phyloP scores from a whole-genome alignment of 2,113 vertebrate species.

The Tachysurus fulvidraco region DNA sequence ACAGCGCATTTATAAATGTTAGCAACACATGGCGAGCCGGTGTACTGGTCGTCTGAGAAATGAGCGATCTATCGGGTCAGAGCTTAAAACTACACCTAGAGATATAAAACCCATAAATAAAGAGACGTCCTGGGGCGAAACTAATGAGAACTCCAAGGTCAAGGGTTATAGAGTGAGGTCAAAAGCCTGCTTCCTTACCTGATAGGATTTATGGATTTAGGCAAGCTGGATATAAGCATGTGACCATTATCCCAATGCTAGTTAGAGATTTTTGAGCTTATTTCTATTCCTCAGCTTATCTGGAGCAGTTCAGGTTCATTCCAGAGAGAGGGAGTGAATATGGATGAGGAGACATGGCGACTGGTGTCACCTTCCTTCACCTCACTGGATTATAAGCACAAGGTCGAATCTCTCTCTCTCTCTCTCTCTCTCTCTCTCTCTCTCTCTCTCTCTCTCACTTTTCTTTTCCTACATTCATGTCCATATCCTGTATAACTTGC shows the following conservation, averaged over 20 bases:
- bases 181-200: not conserved
- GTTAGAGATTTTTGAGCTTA: not conserved
- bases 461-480: not conserved
- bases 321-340: not conserved
- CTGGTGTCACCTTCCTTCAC: constrained; percentile 2
- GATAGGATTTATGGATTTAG: not conserved
- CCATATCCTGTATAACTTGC: not conserved
- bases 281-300: not conserved
- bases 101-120: not conserved
- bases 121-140: not conserved
- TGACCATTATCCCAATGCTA: not conserved
- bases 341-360: not conserved
- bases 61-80: constrained; percentile 7
- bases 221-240: not conserved
- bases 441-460: not conserved
- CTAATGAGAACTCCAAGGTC: constrained; percentile 5
- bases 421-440: not conserved
- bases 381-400: not conserved
- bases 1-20: constrained; percentile 15
- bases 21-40: constrained; percentile 13
- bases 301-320: not conserved
- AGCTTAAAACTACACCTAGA: constrained; percentile 1
- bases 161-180: not conserved
- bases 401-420: not conserved
- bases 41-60: not conserved